Evolutionary conservation across 2,888 invertebrate species (phyloP).

Genomic region (Lochmaea capreae): DNA sequence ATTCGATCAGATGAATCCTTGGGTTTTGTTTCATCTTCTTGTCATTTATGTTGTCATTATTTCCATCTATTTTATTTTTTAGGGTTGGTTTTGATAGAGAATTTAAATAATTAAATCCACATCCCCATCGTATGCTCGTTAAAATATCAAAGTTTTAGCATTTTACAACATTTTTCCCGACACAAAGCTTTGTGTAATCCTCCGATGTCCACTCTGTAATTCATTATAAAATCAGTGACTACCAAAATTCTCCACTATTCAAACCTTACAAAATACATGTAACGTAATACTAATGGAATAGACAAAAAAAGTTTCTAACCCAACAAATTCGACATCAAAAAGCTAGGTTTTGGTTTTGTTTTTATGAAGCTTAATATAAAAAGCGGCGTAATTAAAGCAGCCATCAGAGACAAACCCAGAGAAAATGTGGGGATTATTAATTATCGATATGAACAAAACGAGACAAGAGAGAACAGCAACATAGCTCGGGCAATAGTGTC

Average conservation of each 20-base stretch:
- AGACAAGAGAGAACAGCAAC: constrained; percentile 39
- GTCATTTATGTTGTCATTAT: too few species aligned
- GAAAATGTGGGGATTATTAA: constrained; percentile 46
- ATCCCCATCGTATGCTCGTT: too few species aligned
- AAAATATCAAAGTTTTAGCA: too few species aligned
- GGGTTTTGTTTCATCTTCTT: too few species aligned
- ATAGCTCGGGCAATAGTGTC: constrained; percentile 45
- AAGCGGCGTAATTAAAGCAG: constrained; percentile 32
- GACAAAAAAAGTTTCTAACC: background rate
- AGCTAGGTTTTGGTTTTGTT: constrained; percentile 24
- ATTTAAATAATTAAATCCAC: too few species aligned
- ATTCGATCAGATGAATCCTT: too few species aligned
- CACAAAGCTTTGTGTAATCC: too few species aligned
- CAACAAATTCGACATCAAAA: background rate
- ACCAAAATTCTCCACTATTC: background rate
- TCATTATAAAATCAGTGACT: background rate
- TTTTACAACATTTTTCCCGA: too few species aligned
- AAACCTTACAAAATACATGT: constrained; percentile 9
- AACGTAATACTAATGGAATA: constrained; percentile 17
- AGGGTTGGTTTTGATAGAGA: too few species aligned
- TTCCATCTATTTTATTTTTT: too few species aligned
- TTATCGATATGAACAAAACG: constrained; percentile 48
- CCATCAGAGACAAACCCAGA: constrained; percentile 27
- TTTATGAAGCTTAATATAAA: constrained; percentile 26
- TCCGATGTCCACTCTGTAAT: background rate